phyloP scores from a whole-genome alignment of 2,888 invertebrate species.

The Aelia acuminata region DNA sequence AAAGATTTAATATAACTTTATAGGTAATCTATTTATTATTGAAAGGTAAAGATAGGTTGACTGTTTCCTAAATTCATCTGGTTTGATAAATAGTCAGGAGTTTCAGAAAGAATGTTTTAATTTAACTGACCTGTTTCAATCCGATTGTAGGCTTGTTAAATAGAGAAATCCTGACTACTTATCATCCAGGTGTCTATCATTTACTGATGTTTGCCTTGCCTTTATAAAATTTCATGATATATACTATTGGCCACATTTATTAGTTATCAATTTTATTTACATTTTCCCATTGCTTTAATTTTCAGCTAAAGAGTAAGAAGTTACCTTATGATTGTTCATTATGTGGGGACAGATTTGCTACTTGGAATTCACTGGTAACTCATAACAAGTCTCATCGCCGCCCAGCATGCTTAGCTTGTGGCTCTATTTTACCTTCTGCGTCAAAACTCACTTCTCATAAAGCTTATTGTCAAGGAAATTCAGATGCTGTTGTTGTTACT shows the following conservation, averaged over 20 bases:
- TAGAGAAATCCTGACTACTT: no score
- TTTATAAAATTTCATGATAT: background rate
- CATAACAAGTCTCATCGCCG: constrained; percentile 58
- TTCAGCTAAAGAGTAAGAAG: constrained; percentile 59
- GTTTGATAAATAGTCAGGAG: no score
- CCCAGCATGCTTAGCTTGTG: constrained; percentile 54
- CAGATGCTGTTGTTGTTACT: constrained; percentile 51
- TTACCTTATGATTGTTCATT: constrained; percentile 55
- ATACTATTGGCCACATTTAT: background rate
- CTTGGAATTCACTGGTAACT: constrained; percentile 51
- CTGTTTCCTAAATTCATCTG: no score
- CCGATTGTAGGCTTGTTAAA: no score
- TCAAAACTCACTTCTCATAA: constrained; percentile 47
- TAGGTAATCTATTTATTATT: background rate
- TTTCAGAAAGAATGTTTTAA: no score
- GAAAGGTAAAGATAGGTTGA: no score
- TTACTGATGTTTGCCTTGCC: background rate
- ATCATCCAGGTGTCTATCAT: no score
- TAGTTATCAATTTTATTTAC: background rate
- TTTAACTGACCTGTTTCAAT: no score
- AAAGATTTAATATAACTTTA: background rate
- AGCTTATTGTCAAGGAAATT: constrained; percentile 34
- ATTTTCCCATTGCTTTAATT: background rate
- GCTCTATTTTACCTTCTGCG: constrained; percentile 41
- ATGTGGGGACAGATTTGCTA: constrained; percentile 53